These are phyloP conservation scores for Beris chalybata DNA, from an alignment of 2,888 invertebrate species.

Conservation along the genomic window DNA sequence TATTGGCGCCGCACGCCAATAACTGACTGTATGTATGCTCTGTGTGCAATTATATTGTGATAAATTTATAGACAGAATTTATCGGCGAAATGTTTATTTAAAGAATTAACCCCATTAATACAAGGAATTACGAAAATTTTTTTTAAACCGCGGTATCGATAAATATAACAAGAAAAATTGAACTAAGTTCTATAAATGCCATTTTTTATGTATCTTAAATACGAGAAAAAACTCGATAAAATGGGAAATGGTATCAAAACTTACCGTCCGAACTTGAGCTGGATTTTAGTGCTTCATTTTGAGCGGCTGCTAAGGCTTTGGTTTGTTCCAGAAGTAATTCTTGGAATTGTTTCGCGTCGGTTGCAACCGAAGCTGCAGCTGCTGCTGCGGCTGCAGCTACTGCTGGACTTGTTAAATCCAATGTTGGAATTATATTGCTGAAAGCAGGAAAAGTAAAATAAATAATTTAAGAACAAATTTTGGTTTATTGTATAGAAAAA, in stretches of 20 bases:
- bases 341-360: slow-evolving; percentile 67
- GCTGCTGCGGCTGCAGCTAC: slow-evolving; percentile 62
- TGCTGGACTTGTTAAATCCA: slow-evolving; percentile 69
- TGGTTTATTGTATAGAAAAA: not conserved
- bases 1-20: slow-evolving; percentile 44
- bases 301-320: slow-evolving; percentile 63
- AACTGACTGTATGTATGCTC: not conserved
- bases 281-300: slow-evolving; percentile 61
- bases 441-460: slow-evolving; percentile 45
- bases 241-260: slow-evolving; percentile 23
- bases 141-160: not conserved
- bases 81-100: slow-evolving; percentile 30
- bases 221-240: not conserved
- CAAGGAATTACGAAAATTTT: slow-evolving; percentile 24
- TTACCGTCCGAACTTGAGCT: slow-evolving; percentile 55
- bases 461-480: not conserved
- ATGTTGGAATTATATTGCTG: slow-evolving; percentile 72
- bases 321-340: slow-evolving; percentile 76
- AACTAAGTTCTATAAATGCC: not conserved
- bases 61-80: slow-evolving; percentile 34
- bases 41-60: slow-evolving; percentile 32
- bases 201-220: not conserved
- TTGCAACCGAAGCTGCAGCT: slow-evolving; percentile 65
- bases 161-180: not conserved
- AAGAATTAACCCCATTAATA: slow-evolving; percentile 11